Percentiles rank a stretch among this genome's conserved stretches.
Evolutionary conservation across 2,888 invertebrate genomes (phyloP).

Genomic region (Rhorus exstirpatorius): DNA sequence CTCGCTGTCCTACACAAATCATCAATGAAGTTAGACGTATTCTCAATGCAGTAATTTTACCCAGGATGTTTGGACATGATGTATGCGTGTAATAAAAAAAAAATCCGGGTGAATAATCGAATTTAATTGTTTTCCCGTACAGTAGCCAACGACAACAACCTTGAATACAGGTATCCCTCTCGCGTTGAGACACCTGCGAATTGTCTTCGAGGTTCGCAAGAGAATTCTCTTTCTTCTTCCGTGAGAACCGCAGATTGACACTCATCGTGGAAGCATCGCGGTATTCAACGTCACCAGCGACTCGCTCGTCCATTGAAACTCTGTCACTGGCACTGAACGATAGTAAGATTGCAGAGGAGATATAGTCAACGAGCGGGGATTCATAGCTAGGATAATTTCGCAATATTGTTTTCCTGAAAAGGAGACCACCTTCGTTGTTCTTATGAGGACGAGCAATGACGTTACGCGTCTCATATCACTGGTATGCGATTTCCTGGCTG

Average conservation of each 20-base stretch:
- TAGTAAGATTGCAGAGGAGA: constrained; percentile 62
- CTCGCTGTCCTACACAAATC: no score
- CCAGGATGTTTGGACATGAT: no score
- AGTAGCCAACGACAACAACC: constrained; percentile 57
- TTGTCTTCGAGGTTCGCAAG: constrained; percentile 59
- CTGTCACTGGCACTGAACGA: constrained; percentile 22
- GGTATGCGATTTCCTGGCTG: constrained; percentile 41
- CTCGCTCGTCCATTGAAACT: constrained; percentile 37
- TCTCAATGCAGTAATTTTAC: no score
- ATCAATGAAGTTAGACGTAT: no score
- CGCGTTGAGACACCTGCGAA: constrained; percentile 69
- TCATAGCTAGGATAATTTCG: constrained; percentile 63
- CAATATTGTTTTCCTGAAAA: constrained; percentile 70
- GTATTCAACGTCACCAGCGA: constrained; percentile 63
- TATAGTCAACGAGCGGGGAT: neutral
- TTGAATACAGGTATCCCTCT: constrained; percentile 32
- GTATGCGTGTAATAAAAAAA: neutral
- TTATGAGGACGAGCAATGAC: constrained; percentile 22
- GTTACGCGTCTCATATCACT: neutral
- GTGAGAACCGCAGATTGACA: constrained; percentile 77
- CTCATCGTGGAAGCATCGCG: constrained; percentile 78
- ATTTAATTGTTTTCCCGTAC: constrained; percentile 33
- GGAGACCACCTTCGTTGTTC: constrained; percentile 57
- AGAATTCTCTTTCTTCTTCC: constrained; percentile 76
- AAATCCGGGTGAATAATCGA: constrained; percentile 6